Evolutionary conservation across 2,888 invertebrate species (phyloP).

Genomic region (Cephus sareptanus): DNA sequence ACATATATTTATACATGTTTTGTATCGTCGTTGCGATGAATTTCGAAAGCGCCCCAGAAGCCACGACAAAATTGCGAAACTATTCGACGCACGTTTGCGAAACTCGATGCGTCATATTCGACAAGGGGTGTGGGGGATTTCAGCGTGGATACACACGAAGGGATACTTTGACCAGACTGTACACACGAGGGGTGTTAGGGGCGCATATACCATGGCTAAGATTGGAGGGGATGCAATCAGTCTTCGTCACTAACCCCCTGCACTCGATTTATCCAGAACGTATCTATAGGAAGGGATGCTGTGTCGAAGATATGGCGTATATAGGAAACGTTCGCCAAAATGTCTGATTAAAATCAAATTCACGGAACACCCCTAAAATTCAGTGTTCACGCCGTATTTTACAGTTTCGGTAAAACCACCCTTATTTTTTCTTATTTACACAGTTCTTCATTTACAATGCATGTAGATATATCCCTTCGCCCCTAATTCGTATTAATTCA

Average conservation of each 20-base stretch:
- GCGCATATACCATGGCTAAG: slow-evolving; percentile 9
- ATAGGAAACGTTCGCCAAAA: neutral
- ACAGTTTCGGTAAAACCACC: neutral
- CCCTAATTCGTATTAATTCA: neutral
- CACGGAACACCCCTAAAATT: neutral
- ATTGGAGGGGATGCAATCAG: slow-evolving; percentile 31
- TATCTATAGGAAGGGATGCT: neutral
- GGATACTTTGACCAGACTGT: neutral
- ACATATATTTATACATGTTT: neutral
- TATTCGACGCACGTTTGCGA: neutral
- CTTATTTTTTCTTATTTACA: neutral
- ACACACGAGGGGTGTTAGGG: neutral
- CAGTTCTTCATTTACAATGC: neutral
- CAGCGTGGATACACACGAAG: neutral
- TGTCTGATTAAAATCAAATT: neutral
- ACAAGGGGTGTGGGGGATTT: neutral
- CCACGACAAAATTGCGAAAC: neutral
- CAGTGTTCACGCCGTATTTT: neutral
- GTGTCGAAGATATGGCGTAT: neutral
- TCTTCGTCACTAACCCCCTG: slow-evolving; percentile 36
- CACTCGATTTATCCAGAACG: slow-evolving; percentile 23
- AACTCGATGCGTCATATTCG: neutral
- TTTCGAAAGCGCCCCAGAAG: neutral
- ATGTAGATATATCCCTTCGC: neutral
- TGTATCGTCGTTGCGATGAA: slow-evolving; percentile 4